These are phyloP conservation scores for Xanthorhoe spadicearia DNA, from an alignment of 2,888 invertebrate genomes.

Conservation along the genomic window DNA sequence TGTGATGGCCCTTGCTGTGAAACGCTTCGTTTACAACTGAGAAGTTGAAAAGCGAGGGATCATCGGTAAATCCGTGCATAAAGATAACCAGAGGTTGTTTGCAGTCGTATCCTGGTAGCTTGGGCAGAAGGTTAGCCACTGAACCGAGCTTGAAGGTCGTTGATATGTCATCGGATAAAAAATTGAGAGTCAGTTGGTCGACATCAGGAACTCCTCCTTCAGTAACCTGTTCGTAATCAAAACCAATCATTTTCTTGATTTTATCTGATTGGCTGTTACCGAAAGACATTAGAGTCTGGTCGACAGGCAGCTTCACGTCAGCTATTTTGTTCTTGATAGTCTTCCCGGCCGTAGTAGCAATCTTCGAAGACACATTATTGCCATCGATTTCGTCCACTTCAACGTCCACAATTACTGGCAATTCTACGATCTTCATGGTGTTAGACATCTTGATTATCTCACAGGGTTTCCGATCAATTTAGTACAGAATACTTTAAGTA, in stretches of 20 bases:
- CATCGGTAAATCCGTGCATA: conserved; percentile 73
- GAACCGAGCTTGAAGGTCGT: conserved; percentile 56
- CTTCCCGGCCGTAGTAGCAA: conserved; percentile 15
- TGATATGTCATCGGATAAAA: conserved; percentile 50
- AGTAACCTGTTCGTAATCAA: conserved; percentile 50
- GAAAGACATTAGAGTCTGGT: conserved; percentile 15
- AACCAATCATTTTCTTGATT: conserved; percentile 24
- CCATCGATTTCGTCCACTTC: conserved; percentile 17
- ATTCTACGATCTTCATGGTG: conserved; percentile 7
- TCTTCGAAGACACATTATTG: conserved; percentile 2
- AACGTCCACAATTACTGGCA: neutral
- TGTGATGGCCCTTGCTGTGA: conserved; percentile 54
- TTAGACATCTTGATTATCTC: conserved; percentile 21
- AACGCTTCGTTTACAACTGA: conserved; percentile 49
- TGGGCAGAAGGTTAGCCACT: conserved; percentile 52
- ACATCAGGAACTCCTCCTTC: conserved; percentile 58
- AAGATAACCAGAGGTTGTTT: conserved; percentile 60
- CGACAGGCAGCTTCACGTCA: conserved; percentile 21
- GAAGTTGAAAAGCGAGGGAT: conserved; percentile 62
- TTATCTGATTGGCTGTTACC: conserved; percentile 14
- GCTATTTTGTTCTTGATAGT: conserved; percentile 19
- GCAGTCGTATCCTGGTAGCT: conserved; percentile 47
- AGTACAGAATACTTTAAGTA: conserved; percentile 20
- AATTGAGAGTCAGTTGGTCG: conserved; percentile 54
- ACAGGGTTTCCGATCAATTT: conserved; percentile 26